These are phyloP conservation scores for Phymastichus coffea DNA, from an alignment of 1,140 invertebrate species.

Conservation along the genomic window DNA sequence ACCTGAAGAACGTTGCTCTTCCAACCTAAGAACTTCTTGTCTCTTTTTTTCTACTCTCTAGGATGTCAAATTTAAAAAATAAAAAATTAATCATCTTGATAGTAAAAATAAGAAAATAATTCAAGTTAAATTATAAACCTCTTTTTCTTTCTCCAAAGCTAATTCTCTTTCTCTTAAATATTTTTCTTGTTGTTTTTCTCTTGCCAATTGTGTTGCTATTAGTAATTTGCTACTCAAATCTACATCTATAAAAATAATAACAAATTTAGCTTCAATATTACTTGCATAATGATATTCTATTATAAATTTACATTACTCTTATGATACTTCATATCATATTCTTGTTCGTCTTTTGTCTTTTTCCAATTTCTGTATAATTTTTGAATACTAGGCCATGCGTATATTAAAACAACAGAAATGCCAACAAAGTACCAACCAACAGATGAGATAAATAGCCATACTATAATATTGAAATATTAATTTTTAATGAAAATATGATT, in stretches of 20 bases:
- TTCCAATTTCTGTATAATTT: constrained; percentile 44
- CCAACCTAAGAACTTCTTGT: constrained; percentile 34
- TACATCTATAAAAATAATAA: constrained; percentile 43
- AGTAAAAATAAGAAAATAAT: background rate
- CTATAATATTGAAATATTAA: no score
- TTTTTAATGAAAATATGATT: no score
- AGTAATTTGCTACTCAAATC: constrained; percentile 45
- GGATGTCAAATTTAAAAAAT: constrained; percentile 22
- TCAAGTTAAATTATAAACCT: constrained; percentile 33
- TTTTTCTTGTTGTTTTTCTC: constrained; percentile 51
- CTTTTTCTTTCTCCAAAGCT: constrained; percentile 41
- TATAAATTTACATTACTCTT: constrained; percentile 45
- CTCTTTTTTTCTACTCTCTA: constrained; percentile 39
- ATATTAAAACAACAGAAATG: constrained; percentile 32
- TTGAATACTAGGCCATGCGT: constrained; percentile 40
- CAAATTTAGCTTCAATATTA: constrained; percentile 23
- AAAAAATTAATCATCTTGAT: constrained; percentile 3
- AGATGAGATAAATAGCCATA: constrained; percentile 39
- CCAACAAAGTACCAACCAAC: constrained; percentile 47
- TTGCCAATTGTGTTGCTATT: constrained; percentile 41
- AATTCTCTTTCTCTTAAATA: constrained; percentile 41
- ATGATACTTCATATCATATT: constrained; percentile 52
- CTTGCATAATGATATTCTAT: constrained; percentile 9
- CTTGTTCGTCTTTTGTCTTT: constrained; percentile 39
- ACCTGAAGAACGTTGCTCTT: constrained; percentile 12